Conservation (phyloP, 2,113 vertebrate genomes). For the Campylorhamphus procurvoides region DNA sequence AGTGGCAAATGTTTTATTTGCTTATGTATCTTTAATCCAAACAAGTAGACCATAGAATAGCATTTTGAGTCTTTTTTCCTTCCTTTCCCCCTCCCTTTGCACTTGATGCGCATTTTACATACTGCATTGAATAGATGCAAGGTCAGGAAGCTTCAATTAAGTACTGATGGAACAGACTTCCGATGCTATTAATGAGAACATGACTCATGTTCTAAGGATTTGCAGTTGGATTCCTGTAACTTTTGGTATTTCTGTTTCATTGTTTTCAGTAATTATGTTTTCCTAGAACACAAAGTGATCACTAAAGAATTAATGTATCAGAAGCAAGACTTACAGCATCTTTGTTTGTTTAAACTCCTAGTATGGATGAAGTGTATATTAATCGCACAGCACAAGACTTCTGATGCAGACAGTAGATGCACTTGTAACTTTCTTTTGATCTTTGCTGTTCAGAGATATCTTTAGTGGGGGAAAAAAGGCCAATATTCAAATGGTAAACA, state of each 20-base stretch:
- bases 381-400: not conserved
- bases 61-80: not conserved
- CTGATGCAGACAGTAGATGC: not conserved
- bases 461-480: not conserved
- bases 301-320: not conserved
- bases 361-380: not conserved
- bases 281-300: not conserved
- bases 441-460: not conserved
- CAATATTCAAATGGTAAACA: not conserved
- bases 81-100: not conserved
- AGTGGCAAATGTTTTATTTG: not conserved
- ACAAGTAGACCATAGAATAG: not conserved
- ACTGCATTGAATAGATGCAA: not conserved
- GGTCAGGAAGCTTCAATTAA: constrained; percentile 10
- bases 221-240: constrained; percentile 37
- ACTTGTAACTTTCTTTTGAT: not conserved
- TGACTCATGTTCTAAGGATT: constrained; percentile 56
- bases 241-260: constrained; percentile 23
- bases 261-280: constrained; percentile 28
- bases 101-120: not conserved
- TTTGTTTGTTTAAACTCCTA: not conserved
- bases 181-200: constrained; percentile 49
- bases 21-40: not conserved
- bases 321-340: not conserved
- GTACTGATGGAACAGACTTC: constrained; percentile 26